These are phyloP conservation scores for Protula sp. DNA, from an alignment of 2,888 invertebrate species.

Conservation along the genomic window DNA sequence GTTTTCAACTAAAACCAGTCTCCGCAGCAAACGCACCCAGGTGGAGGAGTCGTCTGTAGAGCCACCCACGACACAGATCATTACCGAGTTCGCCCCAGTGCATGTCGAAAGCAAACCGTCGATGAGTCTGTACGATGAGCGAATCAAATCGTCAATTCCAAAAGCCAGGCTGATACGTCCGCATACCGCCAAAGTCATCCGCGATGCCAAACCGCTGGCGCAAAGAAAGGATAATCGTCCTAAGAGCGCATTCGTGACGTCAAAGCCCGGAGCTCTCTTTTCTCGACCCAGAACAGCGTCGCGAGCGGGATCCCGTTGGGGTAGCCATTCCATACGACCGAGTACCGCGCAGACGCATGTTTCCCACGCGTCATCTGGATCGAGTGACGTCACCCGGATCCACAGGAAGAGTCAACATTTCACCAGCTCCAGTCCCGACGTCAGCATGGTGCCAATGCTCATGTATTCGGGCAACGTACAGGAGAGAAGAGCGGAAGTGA, in stretches of 20 bases:
- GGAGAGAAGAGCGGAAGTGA: constrained; percentile 26
- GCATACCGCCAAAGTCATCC: constrained; percentile 15
- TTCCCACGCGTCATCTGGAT: not conserved
- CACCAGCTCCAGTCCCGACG: constrained; percentile 31
- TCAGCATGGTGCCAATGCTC: constrained; percentile 42
- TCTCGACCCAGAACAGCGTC: not conserved
- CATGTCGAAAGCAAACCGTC: not conserved
- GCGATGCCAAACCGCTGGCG: not conserved
- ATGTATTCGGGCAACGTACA: constrained; percentile 44
- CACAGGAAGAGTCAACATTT: constrained; percentile 18
- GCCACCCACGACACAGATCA: constrained; percentile 21
- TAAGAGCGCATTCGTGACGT: constrained; percentile 7
- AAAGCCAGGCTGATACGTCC: constrained; percentile 40
- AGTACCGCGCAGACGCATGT: not conserved
- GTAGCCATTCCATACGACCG: not conserved
- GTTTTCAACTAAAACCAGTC: not conserved
- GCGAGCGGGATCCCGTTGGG: not conserved
- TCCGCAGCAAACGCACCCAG: not conserved
- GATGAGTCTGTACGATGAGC: not conserved
- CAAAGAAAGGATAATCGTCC: constrained; percentile 6
- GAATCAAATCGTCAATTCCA: constrained; percentile 36
- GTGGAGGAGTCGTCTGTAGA: not conserved
- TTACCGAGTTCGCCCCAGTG: constrained; percentile 16
- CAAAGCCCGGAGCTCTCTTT: constrained; percentile 1
- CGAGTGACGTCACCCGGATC: not conserved